A percentile compares a stretch with the other conserved stretches of the same genome.
phyloP scores from a whole-genome alignment of 1,140 invertebrate genomes.

The Micrasema longulum region DNA sequence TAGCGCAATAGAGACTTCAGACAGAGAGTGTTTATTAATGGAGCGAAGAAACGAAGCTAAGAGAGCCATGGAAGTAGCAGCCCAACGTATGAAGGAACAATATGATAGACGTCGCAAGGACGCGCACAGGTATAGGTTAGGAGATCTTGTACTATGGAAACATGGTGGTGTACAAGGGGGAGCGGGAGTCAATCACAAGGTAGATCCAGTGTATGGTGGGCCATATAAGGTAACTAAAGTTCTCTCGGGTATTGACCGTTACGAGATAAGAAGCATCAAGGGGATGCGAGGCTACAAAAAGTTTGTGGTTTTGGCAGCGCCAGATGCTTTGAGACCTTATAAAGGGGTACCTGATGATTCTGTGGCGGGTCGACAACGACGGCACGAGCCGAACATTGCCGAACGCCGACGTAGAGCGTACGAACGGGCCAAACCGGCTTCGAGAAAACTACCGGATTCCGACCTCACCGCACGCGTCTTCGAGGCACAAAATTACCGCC shows the following conservation, averaged over 20 bases:
- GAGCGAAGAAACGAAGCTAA: background rate
- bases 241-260: background rate
- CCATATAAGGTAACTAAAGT: background rate
- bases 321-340: background rate
- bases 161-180: background rate
- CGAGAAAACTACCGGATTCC: no score
- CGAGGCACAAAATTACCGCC: no score
- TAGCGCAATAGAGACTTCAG: background rate
- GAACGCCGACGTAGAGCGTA: no score
- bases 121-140: background rate
- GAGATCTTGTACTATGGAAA: conserved; percentile 6
- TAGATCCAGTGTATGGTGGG: background rate
- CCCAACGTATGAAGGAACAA: background rate
- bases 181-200: background rate
- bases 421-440: no score
- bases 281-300: conserved; percentile 9
- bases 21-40: background rate
- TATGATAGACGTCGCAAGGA: background rate
- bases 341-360: conserved; percentile 5
- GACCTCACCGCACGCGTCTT: no score
- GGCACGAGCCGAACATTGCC: no score
- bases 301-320: background rate
- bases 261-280: background rate
- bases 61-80: background rate
- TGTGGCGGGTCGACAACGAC: no score